Conservation (phyloP, 2,888 invertebrate genomes). For the Calephelis perditalis region DNA sequence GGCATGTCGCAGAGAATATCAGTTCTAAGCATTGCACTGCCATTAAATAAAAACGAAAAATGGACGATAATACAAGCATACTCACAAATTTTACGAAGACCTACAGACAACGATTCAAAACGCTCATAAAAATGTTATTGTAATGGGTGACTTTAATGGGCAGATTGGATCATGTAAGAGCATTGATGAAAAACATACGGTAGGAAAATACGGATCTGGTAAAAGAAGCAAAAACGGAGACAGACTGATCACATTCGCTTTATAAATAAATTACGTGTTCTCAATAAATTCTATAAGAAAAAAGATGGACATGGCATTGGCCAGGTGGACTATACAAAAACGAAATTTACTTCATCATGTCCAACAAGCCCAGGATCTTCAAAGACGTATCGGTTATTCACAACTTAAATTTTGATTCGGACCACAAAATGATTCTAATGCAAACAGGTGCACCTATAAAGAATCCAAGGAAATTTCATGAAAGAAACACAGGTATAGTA, state of each 20-base stretch:
- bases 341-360: not conserved
- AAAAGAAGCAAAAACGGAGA: not conserved
- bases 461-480: too few relatives aligned
- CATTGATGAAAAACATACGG: not conserved
- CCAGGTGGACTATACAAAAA: not conserved
- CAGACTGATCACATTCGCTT: not conserved
- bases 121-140: conserved; percentile 26
- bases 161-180: conserved; percentile 23
- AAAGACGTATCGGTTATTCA: conserved; percentile 9
- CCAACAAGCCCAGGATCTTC: not conserved
- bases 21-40: conserved; percentile 6
- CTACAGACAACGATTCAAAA: conserved; percentile 22
- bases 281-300: not conserved
- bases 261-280: not conserved
- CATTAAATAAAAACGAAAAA: conserved; percentile 18
- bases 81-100: conserved; percentile 28
- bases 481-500: too few relatives aligned
- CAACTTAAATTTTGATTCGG: conserved; percentile 13
- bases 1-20: conserved; percentile 7
- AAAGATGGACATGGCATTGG: not conserved
- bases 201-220: not conserved
- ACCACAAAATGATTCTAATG: not conserved
- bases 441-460: not conserved
- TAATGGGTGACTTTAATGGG: conserved; percentile 28
- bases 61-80: conserved; percentile 31